These are phyloP conservation scores for Reticulitermes speratus DNA, from an alignment of 1,140 invertebrate genomes.

Conservation along the genomic window DNA sequence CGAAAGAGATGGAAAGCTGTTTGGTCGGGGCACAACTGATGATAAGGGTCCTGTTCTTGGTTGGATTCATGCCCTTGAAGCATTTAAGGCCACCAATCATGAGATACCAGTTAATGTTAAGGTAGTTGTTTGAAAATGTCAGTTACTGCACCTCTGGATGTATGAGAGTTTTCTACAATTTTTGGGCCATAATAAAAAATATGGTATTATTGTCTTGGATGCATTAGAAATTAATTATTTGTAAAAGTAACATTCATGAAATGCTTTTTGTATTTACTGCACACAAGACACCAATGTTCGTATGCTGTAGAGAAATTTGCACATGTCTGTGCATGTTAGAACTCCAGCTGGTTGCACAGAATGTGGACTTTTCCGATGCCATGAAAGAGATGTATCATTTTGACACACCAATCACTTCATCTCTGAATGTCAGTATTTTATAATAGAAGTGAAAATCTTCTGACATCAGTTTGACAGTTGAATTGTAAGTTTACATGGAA, in stretches of 20 bases:
- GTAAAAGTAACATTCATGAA: not conserved
- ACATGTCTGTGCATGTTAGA: too few species aligned
- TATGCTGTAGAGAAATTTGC: too few species aligned
- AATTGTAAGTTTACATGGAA: too few species aligned
- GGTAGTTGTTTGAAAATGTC: slow-evolving; percentile 46
- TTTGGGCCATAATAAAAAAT: not conserved
- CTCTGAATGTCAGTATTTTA: too few species aligned
- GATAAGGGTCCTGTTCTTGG: slow-evolving; percentile 92
- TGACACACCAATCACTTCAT: too few species aligned
- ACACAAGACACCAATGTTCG: too few species aligned
- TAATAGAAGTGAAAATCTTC: too few species aligned
- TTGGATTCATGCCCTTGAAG: slow-evolving; percentile 93
- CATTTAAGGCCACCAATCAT: slow-evolving; percentile 70
- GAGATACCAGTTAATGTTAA: slow-evolving; percentile 91
- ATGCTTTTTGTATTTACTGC: not conserved
- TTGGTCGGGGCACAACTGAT: slow-evolving; percentile 89
- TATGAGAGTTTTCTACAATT: not conserved
- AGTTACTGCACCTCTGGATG: too few species aligned
- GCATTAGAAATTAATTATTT: not conserved
- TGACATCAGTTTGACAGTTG: too few species aligned
- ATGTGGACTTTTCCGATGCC: too few species aligned
- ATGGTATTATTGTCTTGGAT: not conserved
- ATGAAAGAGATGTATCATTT: too few species aligned
- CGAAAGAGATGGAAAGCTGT: slow-evolving; percentile 89
- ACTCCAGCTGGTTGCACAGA: too few species aligned